These are phyloP conservation scores for Patiria pectinifera DNA, from an alignment of 53 echinoderm and acorn worm genomes.

Conservation along the genomic window DNA sequence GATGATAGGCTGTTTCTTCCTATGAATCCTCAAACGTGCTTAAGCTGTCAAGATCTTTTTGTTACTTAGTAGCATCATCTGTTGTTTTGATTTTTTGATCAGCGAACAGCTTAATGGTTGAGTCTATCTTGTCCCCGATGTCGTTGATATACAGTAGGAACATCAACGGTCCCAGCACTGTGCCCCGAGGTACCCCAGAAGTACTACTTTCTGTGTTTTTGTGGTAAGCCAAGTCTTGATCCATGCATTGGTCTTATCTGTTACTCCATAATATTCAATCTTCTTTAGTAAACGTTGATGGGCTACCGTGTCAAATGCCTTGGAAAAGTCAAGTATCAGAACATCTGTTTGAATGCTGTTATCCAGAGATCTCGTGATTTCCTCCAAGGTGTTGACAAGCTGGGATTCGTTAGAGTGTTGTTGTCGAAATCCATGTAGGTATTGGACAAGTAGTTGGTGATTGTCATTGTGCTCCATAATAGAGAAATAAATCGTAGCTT, in stretches of 20 bases:
- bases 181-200: slow-evolving; percentile 45
- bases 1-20: slow-evolving; percentile 36
- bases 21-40: slow-evolving; percentile 31
- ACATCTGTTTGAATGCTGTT: slow-evolving; percentile 6
- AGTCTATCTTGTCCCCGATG: slow-evolving; percentile 29
- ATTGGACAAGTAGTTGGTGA: not conserved
- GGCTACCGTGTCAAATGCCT: not conserved
- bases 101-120: slow-evolving; percentile 43
- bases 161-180: slow-evolving; percentile 56
- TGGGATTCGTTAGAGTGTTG: slow-evolving; percentile 28
- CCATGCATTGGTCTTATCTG: slow-evolving; percentile 15
- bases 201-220: slow-evolving; percentile 15
- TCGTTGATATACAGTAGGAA: slow-evolving; percentile 53
- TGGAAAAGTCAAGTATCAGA: slow-evolving; percentile 35
- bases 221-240: slow-evolving; percentile 43
- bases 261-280: slow-evolving; percentile 16
- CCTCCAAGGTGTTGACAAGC: slow-evolving; percentile 28
- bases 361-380: slow-evolving; percentile 4
- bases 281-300: slow-evolving; percentile 26
- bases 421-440: slow-evolving; percentile 44
- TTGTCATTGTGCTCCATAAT: slow-evolving; percentile 29
- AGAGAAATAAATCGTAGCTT: too few species aligned
- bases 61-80: not conserved
- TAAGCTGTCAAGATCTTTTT: slow-evolving; percentile 45
- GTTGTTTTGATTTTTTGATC: slow-evolving; percentile 22